Percentiles rank a stretch among this genome's conserved stretches.
These are phyloP conservation scores for Upupa epops DNA, from an alignment of 2,113 vertebrate species.

Conservation along the genomic window DNA sequence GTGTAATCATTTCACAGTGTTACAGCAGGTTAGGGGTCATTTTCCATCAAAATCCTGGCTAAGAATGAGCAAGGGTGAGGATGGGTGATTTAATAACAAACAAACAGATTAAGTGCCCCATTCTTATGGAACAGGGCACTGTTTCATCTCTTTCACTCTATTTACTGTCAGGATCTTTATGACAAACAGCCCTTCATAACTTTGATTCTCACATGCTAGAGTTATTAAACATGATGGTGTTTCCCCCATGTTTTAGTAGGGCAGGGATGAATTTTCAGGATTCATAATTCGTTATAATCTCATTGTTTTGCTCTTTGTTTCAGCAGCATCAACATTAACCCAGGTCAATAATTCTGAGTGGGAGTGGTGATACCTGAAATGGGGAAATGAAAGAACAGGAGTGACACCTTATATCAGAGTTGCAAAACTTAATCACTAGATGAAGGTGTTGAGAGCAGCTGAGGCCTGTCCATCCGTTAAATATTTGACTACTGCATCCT, in stretches of 20 bases:
- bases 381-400: not conserved
- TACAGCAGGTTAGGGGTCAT: not conserved
- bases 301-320: conserved; percentile 22
- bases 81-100: conserved; percentile 35
- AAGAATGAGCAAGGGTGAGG: conserved; percentile 1
- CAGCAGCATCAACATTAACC: conserved; percentile 10
- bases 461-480: not conserved
- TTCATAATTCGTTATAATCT: not conserved
- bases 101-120: not conserved
- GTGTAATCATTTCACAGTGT: not conserved
- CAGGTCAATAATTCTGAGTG: conserved; percentile 18
- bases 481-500: not conserved
- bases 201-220: not conserved
- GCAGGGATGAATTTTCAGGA: not conserved
- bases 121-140: not conserved
- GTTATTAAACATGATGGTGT: conserved; percentile 35
- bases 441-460: not conserved
- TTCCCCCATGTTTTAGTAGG: not conserved
- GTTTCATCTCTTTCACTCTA: not conserved
- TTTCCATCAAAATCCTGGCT: conserved; percentile 20
- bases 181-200: conserved; percentile 30
- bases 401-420: not conserved
- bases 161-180: conserved; percentile 10
- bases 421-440: not conserved
- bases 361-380: not conserved